phyloP scores from a whole-genome alignment of 2,797 vertebrate species.

The Buphagus erythrorhynchus region DNA sequence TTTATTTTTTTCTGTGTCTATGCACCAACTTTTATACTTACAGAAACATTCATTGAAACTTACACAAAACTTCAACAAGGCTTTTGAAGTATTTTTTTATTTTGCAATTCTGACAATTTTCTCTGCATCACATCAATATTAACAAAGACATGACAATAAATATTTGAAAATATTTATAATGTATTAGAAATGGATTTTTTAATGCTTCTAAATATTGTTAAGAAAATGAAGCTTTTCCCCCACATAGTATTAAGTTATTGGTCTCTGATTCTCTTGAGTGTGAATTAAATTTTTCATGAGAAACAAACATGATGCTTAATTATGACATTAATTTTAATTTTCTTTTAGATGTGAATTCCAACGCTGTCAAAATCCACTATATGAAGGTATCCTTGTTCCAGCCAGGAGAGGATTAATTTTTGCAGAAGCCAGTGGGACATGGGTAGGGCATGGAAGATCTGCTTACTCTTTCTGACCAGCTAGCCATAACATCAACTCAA shows the following conservation, averaged over 20 bases:
- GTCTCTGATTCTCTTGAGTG: background rate
- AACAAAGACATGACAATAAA: background rate
- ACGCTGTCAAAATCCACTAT: background rate
- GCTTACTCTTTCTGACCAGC: background rate
- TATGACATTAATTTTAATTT: background rate
- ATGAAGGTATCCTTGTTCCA: background rate
- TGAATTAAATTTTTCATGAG: background rate
- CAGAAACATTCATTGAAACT: background rate
- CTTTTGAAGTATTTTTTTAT: background rate
- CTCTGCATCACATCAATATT: background rate
- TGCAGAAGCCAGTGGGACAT: background rate
- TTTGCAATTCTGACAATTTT: background rate
- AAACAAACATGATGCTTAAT: background rate
- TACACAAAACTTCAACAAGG: rapidly evolving
- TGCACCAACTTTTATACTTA: background rate
- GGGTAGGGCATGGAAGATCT: background rate
- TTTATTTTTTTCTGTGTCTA: background rate
- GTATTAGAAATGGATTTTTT: background rate
- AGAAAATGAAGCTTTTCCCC: background rate
- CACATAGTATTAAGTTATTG: background rate
- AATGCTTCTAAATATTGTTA: background rate
- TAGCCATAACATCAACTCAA: background rate
- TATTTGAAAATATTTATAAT: background rate
- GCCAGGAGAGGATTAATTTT: background rate
- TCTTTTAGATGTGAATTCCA: background rate